Evolutionary conservation across 1,140 invertebrate genomes (phyloP).

Genomic region (Procambarus clarkii): DNA sequence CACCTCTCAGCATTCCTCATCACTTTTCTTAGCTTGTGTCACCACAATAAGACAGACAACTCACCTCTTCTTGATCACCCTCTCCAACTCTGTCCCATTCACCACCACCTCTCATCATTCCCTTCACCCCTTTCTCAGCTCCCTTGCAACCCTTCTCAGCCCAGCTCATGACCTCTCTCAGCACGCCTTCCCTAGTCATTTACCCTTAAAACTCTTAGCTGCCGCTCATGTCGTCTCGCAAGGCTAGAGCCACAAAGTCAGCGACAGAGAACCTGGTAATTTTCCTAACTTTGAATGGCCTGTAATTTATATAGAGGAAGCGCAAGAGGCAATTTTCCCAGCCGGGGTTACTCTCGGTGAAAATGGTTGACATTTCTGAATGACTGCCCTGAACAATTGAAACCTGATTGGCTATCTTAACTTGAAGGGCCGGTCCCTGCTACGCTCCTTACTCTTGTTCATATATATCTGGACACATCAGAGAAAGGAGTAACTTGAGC

Average conservation of each 20-base stretch:
- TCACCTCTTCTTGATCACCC: neutral
- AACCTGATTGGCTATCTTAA: constrained; percentile 1
- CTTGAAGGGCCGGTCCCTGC: neutral
- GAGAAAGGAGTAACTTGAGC: too few species aligned
- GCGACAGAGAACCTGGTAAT: neutral
- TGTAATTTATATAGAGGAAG: neutral
- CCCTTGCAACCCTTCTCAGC: too few species aligned
- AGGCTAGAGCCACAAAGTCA: neutral
- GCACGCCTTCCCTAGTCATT: neutral
- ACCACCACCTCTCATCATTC: neutral
- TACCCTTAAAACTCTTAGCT: neutral
- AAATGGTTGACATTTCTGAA: constrained; percentile 4
- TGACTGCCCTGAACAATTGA: neutral
- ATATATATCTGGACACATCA: too few species aligned
- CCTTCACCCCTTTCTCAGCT: neutral
- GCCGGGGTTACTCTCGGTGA: neutral
- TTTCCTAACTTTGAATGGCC: neutral
- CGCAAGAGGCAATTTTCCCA: neutral
- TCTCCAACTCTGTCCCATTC: neutral
- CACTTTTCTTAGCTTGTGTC: too few species aligned
- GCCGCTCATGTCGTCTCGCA: neutral
- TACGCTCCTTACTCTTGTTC: neutral
- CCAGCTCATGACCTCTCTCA: too few species aligned
- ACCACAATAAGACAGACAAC: too few species aligned
- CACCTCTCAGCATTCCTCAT: too few species aligned